Conservation (phyloP, 92 coral and sea anemone species). For the Micromussa lordhowensis region DNA sequence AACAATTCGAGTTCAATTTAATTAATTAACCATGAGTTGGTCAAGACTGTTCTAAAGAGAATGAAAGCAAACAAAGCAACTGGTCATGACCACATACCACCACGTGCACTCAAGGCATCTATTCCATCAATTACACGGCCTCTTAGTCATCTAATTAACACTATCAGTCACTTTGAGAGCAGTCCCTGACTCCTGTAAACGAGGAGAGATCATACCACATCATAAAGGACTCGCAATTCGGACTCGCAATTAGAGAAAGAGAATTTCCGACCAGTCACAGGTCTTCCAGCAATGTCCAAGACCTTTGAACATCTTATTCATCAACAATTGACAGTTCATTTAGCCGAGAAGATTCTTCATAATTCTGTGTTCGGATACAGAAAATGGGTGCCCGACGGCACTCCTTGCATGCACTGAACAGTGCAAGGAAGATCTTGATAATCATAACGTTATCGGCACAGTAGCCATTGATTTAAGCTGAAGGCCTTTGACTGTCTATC, state of each 20-base stretch:
- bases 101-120: slow-evolving; percentile 54
- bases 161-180: slow-evolving; percentile 1
- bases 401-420: slow-evolving; percentile 25
- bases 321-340: slow-evolving; percentile 24
- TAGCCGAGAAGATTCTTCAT: not conserved
- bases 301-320: slow-evolving; percentile 28
- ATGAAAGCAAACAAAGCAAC: slow-evolving; percentile 2
- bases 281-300: slow-evolving; percentile 20
- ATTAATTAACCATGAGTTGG: slow-evolving; percentile 18
- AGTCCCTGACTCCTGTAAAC: slow-evolving; percentile 38
- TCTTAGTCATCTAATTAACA: slow-evolving; percentile 3
- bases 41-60: slow-evolving; percentile 26
- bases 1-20: not conserved
- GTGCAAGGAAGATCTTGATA: too few relatives aligned
- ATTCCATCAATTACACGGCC: slow-evolving; percentile 27
- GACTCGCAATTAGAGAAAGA: not conserved
- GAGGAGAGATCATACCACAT: too few relatives aligned
- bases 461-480: too few relatives aligned
- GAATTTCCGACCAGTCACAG: slow-evolving; percentile 43
- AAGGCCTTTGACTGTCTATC: too few relatives aligned
- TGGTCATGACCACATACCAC: not conserved
- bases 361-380: too few relatives aligned
- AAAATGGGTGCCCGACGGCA: slow-evolving; percentile 24
- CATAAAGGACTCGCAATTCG: too few relatives aligned
- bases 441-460: too few relatives aligned